Conservation (phyloP, 2,113 vertebrate genomes). For the Tyrannus savana region DNA sequence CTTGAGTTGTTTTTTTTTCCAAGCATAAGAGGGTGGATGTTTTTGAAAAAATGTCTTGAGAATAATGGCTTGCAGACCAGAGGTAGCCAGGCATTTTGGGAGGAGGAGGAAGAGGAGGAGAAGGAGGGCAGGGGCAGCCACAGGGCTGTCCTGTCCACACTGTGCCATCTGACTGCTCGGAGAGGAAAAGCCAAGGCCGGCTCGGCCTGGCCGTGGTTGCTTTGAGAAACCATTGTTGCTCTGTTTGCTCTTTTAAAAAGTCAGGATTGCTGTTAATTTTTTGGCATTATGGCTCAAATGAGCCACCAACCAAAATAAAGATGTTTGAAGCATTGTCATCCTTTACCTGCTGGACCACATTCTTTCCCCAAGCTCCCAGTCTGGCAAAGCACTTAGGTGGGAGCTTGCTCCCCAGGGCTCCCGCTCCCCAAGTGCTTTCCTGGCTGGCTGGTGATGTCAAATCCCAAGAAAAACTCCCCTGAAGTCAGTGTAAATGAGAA, state of each 20-base stretch:
- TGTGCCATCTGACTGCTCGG: fast-evolving
- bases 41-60: not conserved
- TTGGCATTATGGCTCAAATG: not conserved
- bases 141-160: not conserved
- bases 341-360: not conserved
- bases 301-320: slow-evolving; percentile 31
- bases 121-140: not conserved
- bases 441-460: not conserved
- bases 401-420: not conserved
- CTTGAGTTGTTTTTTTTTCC: not conserved
- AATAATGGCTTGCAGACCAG: not conserved
- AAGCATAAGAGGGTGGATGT: not conserved
- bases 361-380: not conserved
- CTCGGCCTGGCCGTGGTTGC: not conserved
- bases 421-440: not conserved
- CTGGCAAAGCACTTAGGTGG: not conserved
- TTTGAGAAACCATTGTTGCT: not conserved
- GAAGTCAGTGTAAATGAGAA: not conserved
- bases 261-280: not conserved
- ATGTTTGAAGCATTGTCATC: not conserved
- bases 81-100: not conserved
- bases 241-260: not conserved
- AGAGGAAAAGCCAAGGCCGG: not conserved
- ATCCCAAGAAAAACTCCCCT: not conserved
- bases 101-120: not conserved